Base-by-base conservation (phyloP, 2,888 invertebrate species). In the Eugnorisma glareosa region DNA sequence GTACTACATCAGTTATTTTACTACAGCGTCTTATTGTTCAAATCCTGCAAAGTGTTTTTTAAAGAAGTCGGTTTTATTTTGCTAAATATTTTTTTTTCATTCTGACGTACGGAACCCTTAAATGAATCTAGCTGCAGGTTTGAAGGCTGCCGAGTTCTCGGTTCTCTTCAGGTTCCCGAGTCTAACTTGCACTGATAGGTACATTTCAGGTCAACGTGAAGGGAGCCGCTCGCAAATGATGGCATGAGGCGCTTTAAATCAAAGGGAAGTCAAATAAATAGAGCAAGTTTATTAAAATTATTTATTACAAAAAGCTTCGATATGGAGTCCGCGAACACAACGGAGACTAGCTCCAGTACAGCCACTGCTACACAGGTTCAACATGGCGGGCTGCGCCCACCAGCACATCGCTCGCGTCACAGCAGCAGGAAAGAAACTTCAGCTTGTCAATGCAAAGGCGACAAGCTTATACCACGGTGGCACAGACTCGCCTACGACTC, bases 281-380 rank as follows among this genome's bases (percentile, higher is more conserved):
- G 68, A 63, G 51, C 24, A 15, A 40, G 15, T 86, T 88, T 93
- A 92, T 83, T 93, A 92, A 93, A 94, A 92, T 89, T 87, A 90
- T 95, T 95, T 95, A 95, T 93, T 95, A 94, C 91, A 94, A 95
- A 93, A 89, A 92, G 88, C 84, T 81, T 86, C 79, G 72, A 83
- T 82, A 80, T 77, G 76, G 71, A 81, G 77, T 82, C 78, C 79
- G 77, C 73, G 69, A 70, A 73, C 81, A 73, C 76, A 67, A 51
- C 63, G 74, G 77, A 82, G 75, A 74, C 67, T 73, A 76, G 81
- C 75, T 77, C 67, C 64, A 61, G 59, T 61, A 72, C 63, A 77
- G 74, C 67, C 57, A 67, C 57, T 64, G 45, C 35, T 24, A n/a
- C 57, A 24, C 18, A 51, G 40, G 57, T 66, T n/a, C 35, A 40